These are phyloP conservation scores for Penaeus vannamei DNA, from an alignment of 1,140 invertebrate species.

Conservation along the genomic window DNA sequence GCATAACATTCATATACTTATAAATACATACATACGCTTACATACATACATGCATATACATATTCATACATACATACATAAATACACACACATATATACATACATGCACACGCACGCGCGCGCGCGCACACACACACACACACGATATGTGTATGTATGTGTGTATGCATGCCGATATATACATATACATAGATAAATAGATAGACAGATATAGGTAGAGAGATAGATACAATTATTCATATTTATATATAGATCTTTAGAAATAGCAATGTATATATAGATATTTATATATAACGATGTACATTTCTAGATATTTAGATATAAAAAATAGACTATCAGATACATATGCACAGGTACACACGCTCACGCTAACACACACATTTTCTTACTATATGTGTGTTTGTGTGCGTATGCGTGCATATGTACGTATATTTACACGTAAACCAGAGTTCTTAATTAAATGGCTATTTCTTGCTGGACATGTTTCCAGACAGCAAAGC, in stretches of 20 bases:
- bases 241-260: neutral
- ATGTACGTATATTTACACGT: slow-evolving; percentile 3
- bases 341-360: neutral
- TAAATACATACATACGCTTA: neutral
- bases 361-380: no score
- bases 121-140: neutral
- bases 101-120: no score
- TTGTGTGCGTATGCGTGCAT: neutral
- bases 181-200: neutral
- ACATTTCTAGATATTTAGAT: no score
- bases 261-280: no score
- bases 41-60: neutral
- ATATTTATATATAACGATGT: neutral
- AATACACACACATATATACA: neutral
- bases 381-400: neutral
- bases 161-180: neutral
- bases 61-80: neutral
- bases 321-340: no score
- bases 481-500: no score
- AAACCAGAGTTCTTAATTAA: neutral
- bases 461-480: no score
- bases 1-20: no score
- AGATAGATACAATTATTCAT: neutral
- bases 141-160: slow-evolving; percentile 14
- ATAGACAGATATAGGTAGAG: neutral